These are phyloP conservation scores for Emesis furor DNA, from an alignment of 2,888 invertebrate species.

Conservation along the genomic window DNA sequence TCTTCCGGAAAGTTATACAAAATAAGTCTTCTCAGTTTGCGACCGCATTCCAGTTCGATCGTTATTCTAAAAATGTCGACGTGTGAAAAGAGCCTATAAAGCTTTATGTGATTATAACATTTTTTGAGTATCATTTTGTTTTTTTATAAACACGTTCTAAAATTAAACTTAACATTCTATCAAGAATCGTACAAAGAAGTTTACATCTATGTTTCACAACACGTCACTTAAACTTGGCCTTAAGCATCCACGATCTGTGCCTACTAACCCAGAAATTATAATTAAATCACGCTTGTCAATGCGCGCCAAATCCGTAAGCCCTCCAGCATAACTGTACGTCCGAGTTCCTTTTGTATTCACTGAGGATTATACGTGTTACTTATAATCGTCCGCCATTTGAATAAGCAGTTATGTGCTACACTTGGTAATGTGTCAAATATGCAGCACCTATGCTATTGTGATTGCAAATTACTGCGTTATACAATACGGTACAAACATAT, in stretches of 20 bases:
- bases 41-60: too few species aligned
- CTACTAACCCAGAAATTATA: slow-evolving; percentile 25
- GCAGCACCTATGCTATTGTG: background rate
- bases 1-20: too few species aligned
- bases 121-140: too few species aligned
- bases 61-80: too few species aligned
- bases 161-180: too few species aligned
- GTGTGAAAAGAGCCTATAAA: too few species aligned
- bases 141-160: too few species aligned
- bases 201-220: background rate
- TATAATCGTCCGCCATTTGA: slow-evolving; percentile 21
- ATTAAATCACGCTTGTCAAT: slow-evolving; percentile 18
- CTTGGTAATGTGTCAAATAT: slow-evolving; percentile 7
- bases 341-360: slow-evolving; percentile 23
- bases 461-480: background rate
- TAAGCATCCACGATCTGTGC: slow-evolving; percentile 16
- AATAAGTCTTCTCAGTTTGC: too few species aligned
- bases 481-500: slow-evolving; percentile 24
- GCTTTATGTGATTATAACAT: too few species aligned
- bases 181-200: background rate
- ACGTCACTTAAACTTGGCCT: slow-evolving; percentile 16
- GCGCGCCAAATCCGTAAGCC: slow-evolving; percentile 4
- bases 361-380: slow-evolving; percentile 15
- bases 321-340: slow-evolving; percentile 15
- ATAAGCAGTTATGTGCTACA: slow-evolving; percentile 21